phyloP scores from a whole-genome alignment of 2,888 invertebrate species.

The Tinea semifulvella region DNA sequence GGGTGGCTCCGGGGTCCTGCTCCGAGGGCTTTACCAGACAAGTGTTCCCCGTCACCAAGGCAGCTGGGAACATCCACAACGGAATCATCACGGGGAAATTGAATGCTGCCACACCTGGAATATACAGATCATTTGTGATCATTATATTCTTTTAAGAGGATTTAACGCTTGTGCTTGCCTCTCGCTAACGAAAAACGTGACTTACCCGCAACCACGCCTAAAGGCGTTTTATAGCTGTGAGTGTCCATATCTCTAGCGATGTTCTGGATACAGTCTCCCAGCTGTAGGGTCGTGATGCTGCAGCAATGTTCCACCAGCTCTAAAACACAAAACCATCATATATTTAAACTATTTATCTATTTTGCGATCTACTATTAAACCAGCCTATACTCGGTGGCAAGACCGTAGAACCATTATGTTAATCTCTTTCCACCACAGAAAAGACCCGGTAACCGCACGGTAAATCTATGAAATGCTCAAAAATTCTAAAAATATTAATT shows the following conservation, averaged over 20 bases:
- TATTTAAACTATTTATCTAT: too few relatives aligned
- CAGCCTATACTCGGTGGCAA: too few relatives aligned
- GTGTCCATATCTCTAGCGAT: constrained; percentile 98
- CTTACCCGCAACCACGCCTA: constrained; percentile 91
- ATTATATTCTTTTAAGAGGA: too few relatives aligned
- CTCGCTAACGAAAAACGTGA: too few relatives aligned
- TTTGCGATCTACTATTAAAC: too few relatives aligned
- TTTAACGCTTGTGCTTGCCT: too few relatives aligned
- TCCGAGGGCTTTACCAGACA: constrained; percentile 97
- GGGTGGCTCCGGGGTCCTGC: constrained; percentile 95
- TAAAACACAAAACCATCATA: constrained; percentile 52
- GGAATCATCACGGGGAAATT: constrained; percentile 99
- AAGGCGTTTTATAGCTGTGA: constrained; percentile 87
- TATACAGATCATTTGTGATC: too few relatives aligned
- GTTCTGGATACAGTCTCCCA: constrained; percentile 89
- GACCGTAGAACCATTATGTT: too few relatives aligned
- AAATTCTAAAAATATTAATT: too few relatives aligned
- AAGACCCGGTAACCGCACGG: too few relatives aligned
- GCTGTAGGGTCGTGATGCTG: constrained; percentile 88
- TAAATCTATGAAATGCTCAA: too few relatives aligned
- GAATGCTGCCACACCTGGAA: constrained; percentile 93
- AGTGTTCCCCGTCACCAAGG: constrained; percentile 93
- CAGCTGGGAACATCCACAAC: constrained; percentile 92
- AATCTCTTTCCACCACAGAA: too few relatives aligned
- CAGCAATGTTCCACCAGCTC: constrained; percentile 98